Evolutionary conservation across 2,888 invertebrate species (phyloP).

Genomic region (Ophioninae sp.): DNA sequence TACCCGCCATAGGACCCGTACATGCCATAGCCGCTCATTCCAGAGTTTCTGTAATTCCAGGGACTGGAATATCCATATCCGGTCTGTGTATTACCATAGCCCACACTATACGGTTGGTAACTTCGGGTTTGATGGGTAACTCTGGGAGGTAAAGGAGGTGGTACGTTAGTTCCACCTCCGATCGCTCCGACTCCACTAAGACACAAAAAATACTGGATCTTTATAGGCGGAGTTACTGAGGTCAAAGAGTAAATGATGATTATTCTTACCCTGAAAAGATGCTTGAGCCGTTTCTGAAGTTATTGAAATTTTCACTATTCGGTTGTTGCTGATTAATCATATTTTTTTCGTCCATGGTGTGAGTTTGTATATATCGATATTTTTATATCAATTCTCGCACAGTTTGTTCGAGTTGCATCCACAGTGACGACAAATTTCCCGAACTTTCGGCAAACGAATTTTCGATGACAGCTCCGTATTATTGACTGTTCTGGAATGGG

Average conservation of each 20-base stretch:
- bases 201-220: not conserved
- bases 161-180: constrained; percentile 28
- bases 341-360: constrained; percentile 8
- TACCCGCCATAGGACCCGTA: constrained; percentile 78
- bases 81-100: constrained; percentile 52
- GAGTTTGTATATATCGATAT: not conserved
- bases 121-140: constrained; percentile 60
- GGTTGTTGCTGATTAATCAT: constrained; percentile 66
- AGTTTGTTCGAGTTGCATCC: not conserved
- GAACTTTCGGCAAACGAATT: not conserved
- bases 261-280: constrained; percentile 22
- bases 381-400: not conserved
- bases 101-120: constrained; percentile 69
- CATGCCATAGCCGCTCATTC: constrained; percentile 68
- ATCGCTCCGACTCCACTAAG: constrained; percentile 14
- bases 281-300: constrained; percentile 70
- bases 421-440: not conserved
- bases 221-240: not conserved
- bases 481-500: not conserved
- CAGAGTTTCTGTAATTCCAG: constrained; percentile 61
- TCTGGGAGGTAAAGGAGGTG: constrained; percentile 77
- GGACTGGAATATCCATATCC: constrained; percentile 64
- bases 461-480: constrained; percentile 2
- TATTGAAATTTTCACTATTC: constrained; percentile 65
- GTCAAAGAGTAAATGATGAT: not conserved